A percentile compares a stretch with the other conserved stretches of the same genome.
Evolutionary conservation across 2,113 vertebrate species (phyloP).

Genomic region (Electrona antarctica): DNA sequence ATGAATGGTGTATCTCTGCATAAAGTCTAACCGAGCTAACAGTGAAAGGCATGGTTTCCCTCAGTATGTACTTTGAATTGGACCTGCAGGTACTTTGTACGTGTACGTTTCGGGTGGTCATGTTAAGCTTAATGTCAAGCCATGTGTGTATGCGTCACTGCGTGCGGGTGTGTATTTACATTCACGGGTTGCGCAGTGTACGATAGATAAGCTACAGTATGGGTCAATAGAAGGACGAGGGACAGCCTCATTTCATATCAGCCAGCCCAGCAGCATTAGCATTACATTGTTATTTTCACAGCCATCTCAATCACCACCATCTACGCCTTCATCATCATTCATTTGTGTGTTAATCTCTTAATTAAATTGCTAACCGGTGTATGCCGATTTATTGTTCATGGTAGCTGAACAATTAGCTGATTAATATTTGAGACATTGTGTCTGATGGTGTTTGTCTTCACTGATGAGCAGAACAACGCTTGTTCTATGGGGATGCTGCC

Average conservation of each 20-base stretch:
- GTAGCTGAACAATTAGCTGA: neutral
- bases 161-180: constrained; percentile 29
- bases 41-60: too few relatives aligned
- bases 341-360: neutral
- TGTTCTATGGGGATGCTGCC: neutral
- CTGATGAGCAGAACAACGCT: neutral
- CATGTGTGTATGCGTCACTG: neutral
- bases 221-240: constrained; percentile 38
- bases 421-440: neutral
- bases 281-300: neutral
- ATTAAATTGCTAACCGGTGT: neutral
- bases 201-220: constrained; percentile 48
- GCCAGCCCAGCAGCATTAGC: neutral
- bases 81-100: neutral
- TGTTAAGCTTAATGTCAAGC: neutral
- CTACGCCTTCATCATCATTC: neutral
- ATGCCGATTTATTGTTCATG: constrained; percentile 6
- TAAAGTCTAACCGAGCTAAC: too few relatives aligned
- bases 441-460: constrained; percentile 8
- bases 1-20: too few relatives aligned
- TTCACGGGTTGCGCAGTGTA: neutral
- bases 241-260: neutral
- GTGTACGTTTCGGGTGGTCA: neutral
- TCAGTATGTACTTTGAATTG: neutral
- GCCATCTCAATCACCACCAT: neutral